A percentile compares a stretch with the other conserved stretches of the same genome.
Conservation (phyloP, 2,113 vertebrate species). For the Felis catus region DNA sequence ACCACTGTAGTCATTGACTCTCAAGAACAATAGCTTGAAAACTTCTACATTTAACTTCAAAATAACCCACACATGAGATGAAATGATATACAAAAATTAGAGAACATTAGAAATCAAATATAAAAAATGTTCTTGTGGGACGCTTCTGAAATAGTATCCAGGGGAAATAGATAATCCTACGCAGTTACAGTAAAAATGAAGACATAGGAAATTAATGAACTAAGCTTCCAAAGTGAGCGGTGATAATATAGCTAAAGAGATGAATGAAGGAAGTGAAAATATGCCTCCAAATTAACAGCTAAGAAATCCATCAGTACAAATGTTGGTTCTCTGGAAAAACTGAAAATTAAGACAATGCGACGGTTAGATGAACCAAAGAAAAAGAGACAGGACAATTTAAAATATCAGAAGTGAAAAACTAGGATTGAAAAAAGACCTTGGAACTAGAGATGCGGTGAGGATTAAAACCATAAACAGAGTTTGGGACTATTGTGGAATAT, state of each 20-base stretch:
- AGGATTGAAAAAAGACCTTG: neutral
- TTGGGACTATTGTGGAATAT: neutral
- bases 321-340: neutral
- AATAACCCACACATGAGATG: neutral
- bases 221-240: slow-evolving; percentile 16
- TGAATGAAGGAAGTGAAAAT: neutral
- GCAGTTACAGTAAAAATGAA: neutral
- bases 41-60: neutral
- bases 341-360: neutral
- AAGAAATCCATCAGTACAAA: neutral
- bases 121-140: neutral
- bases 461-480: slow-evolving; percentile 16
- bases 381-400: neutral
- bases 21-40: neutral
- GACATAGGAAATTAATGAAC: neutral
- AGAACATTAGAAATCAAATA: slow-evolving; percentile 1
- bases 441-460: neutral
- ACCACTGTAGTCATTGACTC: neutral
- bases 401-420: slow-evolving; percentile 15
- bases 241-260: neutral
- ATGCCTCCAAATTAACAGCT: neutral
- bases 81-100: neutral
- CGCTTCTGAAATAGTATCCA: neutral
- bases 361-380: neutral
- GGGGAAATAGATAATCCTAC: neutral